Percentiles rank a stretch among this genome's conserved stretches.
These are phyloP conservation scores for Tautogolabrus adspersus DNA, from an alignment of 2,113 vertebrate genomes.

Conservation along the genomic window DNA sequence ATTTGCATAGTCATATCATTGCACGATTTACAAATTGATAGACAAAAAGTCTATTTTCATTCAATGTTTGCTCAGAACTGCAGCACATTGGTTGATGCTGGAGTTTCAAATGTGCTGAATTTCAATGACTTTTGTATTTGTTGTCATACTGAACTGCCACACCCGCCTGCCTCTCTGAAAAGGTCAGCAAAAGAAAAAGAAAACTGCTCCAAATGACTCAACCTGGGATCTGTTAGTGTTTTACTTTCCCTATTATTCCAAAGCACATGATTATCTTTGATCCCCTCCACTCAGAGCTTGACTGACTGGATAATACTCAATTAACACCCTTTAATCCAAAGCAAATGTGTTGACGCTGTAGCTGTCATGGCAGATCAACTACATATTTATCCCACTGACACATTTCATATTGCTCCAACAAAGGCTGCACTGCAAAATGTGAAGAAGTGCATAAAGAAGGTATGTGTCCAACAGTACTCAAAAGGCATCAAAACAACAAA, in stretches of 20 bases:
- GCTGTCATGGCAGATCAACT: background rate
- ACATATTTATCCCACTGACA: background rate
- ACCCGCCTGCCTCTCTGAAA: background rate
- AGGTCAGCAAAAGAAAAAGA: background rate
- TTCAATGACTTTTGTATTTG: background rate
- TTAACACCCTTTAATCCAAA: conserved; percentile 11
- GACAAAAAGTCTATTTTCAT: too few species aligned
- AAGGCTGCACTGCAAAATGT: background rate
- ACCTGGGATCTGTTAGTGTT: background rate
- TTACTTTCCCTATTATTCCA: background rate
- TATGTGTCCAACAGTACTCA: background rate
- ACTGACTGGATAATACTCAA: conserved; percentile 27
- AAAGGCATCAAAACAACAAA: background rate
- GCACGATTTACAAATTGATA: too few species aligned
- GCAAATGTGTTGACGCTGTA: conserved; percentile 25
- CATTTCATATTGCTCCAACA: background rate
- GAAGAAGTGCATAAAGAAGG: background rate
- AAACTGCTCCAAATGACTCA: background rate
- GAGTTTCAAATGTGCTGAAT: background rate
- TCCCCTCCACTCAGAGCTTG: background rate
- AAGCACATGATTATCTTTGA: background rate
- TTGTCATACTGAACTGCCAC: background rate
- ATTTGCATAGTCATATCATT: too few species aligned
- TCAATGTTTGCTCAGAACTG: too few species aligned
- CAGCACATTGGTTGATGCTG: too few species aligned